Evolutionary conservation across 2,888 invertebrate species (phyloP).

Genomic region (Willowsia nigromaculata): DNA sequence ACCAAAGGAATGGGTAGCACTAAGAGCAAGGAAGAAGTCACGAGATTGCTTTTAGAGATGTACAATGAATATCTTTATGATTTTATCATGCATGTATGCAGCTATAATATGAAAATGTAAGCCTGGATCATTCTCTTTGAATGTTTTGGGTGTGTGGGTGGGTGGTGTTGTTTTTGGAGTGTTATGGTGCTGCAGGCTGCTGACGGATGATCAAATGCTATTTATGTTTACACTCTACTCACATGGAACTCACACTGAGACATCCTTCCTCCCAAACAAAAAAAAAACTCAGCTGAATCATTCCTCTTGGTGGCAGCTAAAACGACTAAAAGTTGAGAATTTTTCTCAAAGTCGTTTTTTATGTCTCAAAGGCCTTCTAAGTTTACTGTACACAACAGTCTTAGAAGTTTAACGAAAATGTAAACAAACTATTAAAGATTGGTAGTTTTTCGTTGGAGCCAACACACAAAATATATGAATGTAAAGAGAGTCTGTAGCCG

Average conservation of each 20-base stretch:
- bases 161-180: not conserved
- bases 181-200: not conserved
- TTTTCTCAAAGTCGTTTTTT: constrained; percentile 4
- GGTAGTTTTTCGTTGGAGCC: not conserved
- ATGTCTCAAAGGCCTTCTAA: constrained; percentile 16
- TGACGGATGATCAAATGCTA: constrained; percentile 15
- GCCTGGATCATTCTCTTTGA: not conserved
- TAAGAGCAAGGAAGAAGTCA: no score
- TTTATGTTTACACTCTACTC: not conserved
- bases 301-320: constrained; percentile 5
- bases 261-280: not conserved
- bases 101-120: no score
- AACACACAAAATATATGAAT: constrained; percentile 3
- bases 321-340: not conserved
- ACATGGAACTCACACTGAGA: not conserved
- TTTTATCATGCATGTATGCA: not conserved
- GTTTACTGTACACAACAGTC: not conserved
- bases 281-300: not conserved
- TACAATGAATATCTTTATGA: not conserved
- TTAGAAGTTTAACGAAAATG: constrained; percentile 23
- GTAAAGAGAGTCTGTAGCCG: not conserved
- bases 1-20: no score
- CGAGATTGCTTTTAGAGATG: not conserved
- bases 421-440: constrained; percentile 29
- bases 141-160: not conserved